Evolutionary conservation across 2,888 invertebrate species (phyloP).

Genomic region (Caenorhabditis sp.): DNA sequence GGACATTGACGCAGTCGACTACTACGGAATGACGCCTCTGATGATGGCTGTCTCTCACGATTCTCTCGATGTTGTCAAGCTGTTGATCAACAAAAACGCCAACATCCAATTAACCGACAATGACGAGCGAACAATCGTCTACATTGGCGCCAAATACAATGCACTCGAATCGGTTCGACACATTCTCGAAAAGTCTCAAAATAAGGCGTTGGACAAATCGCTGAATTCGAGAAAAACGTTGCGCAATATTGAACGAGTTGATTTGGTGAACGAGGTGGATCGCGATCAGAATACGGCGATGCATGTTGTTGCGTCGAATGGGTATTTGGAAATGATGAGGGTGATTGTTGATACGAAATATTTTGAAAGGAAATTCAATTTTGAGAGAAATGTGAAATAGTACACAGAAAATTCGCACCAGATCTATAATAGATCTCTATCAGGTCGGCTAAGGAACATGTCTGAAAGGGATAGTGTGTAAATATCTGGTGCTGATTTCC

Average conservation of each 20-base stretch:
- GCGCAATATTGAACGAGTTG: background rate
- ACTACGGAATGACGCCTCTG: slow-evolving; percentile 45
- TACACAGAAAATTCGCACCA: too few relatives aligned
- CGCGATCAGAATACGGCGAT: slow-evolving; percentile 73
- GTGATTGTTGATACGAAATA: slow-evolving; percentile 20
- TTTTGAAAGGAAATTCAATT: too few relatives aligned
- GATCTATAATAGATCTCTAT: too few relatives aligned
- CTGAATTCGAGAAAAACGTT: slow-evolving; percentile 1
- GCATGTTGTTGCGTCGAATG: slow-evolving; percentile 73
- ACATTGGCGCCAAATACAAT: slow-evolving; percentile 52
- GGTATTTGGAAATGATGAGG: slow-evolving; percentile 48
- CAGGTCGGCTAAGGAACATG: too few relatives aligned
- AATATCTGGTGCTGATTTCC: too few relatives aligned
- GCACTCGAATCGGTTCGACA: slow-evolving; percentile 34
- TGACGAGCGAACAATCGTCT: slow-evolving; percentile 43
- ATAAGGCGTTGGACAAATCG: background rate
- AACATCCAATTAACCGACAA: slow-evolving; percentile 33
- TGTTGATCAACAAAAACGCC: slow-evolving; percentile 35
- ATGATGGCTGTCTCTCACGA: slow-evolving; percentile 40
- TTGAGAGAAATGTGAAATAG: too few relatives aligned
- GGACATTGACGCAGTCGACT: slow-evolving; percentile 10
- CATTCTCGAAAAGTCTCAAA: slow-evolving; percentile 6
- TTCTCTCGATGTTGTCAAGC: slow-evolving; percentile 25
- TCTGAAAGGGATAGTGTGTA: too few relatives aligned
- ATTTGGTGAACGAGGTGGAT: slow-evolving; percentile 72